Evolutionary conservation across 1,140 invertebrate genomes (phyloP).

Genomic region (Lepidurus couesii): DNA sequence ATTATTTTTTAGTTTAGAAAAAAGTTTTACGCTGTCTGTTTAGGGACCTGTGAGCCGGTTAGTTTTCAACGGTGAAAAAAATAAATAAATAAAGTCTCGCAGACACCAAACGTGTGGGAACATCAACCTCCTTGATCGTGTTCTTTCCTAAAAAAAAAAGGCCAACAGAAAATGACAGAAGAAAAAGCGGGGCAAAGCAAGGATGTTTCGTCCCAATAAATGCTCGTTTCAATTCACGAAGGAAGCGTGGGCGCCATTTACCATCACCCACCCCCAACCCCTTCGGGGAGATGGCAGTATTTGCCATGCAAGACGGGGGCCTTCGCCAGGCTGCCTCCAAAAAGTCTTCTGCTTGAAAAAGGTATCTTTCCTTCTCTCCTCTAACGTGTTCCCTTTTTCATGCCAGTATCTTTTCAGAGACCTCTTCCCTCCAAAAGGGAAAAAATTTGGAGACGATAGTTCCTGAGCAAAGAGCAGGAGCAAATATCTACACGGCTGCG

Average conservation of each 20-base stretch:
- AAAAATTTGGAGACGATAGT: background rate
- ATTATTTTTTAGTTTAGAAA: background rate
- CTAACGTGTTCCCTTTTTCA: background rate
- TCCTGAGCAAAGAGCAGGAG: background rate
- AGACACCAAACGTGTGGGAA: background rate
- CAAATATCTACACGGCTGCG: background rate
- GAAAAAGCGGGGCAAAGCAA: background rate
- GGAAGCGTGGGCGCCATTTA: background rate
- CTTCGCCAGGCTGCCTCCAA: background rate
- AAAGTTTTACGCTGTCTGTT: background rate
- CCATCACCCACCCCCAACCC: background rate
- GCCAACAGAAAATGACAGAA: background rate
- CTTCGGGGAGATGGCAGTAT: background rate
- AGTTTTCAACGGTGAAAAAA: background rate
- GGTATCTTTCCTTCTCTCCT: background rate
- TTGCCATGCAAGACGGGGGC: background rate
- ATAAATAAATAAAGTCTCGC: background rate
- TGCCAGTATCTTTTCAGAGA: background rate
- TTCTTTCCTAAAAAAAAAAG: background rate
- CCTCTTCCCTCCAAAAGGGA: background rate
- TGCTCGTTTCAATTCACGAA: slow-evolving; percentile 17
- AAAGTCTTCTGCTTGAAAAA: slow-evolving; percentile 2
- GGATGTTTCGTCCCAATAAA: slow-evolving; percentile 5
- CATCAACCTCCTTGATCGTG: background rate
- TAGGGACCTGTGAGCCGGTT: background rate